Evolutionary conservation across 2,797 vertebrate genomes (phyloP).

Genomic region (Acanthornis magna): DNA sequence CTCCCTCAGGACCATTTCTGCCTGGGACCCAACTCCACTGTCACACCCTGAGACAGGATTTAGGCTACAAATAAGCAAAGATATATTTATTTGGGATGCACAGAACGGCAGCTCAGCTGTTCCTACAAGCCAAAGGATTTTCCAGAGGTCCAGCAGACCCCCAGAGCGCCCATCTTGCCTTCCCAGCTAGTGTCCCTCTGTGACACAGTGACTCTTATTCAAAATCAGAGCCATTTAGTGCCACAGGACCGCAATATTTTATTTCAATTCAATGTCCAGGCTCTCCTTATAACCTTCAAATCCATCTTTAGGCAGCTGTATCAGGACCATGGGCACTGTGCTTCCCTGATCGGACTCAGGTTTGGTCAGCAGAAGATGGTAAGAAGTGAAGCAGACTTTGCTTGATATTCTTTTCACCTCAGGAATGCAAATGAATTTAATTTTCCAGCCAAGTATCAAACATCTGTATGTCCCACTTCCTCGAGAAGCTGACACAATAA

Average conservation of each 20-base stretch:
- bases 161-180: neutral
- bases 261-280: neutral
- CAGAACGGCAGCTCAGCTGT: neutral
- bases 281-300: neutral
- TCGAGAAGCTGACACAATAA: slow-evolving; percentile 59
- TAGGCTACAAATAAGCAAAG: neutral
- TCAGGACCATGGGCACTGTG: neutral
- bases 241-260: neutral
- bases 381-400: neutral
- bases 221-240: neutral
- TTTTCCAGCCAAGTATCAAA: slow-evolving; percentile 33
- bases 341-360: neutral
- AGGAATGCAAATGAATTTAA: slow-evolving; percentile 32
- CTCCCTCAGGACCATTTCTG: neutral
- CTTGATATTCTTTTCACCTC: neutral
- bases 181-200: neutral
- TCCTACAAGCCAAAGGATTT: neutral
- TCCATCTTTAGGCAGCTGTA: neutral
- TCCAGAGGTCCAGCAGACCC: neutral
- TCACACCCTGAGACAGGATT: neutral
- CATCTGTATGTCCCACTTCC: slow-evolving; percentile 11
- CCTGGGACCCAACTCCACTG: neutral
- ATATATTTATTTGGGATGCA: neutral
- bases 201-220: neutral
- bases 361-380: neutral